Evolutionary conservation across 2,888 invertebrate species (phyloP), one percentile per base, ranked within the genome.

Genomic region (Drosophila tanythrix): DNA sequence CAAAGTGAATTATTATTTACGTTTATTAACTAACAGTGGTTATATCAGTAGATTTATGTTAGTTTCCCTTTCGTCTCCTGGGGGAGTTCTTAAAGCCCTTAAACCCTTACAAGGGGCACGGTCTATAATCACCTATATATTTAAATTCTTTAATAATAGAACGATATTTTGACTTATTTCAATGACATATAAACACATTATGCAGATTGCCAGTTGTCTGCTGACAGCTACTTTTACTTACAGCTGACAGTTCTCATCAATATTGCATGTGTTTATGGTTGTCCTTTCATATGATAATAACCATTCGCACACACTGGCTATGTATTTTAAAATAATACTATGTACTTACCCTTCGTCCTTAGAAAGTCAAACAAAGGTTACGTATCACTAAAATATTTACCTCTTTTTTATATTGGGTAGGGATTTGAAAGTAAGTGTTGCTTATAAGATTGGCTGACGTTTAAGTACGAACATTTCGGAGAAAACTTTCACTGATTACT

Each of bases 241-340:
- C 35, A 25, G 15, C 25, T 35, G 33, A 8, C 40, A 35, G 5
- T 21, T 21, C 11, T 35, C 52, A 70, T 71, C 21, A 70, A 71
- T 64, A 64, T 48, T 63, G 15, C n/a, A 63, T 51, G 36, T 40
- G 25, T 33, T 58, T 59, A 46, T 59, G 59, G 25, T 25, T 35
- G 31, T 50, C 7, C 27, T 53, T 33, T 33, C 46, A 43, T 67
- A 68, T 60, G 36, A 18, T 50, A 61, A 57, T 33, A 40, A 43
- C 43, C 18, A 13, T 35, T 48, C 11, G 13, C 59, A 15, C 13
- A n/a, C 35, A 4, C 5, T 25, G 18, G 4, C 13, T 50, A 15
- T 51, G 15, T 55, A 64, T 25, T 50, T 65, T 29, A 52, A 63
- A 58, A 27, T 48, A 63, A 57, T 29, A 4, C 4, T 15, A 48